These are phyloP conservation scores for Caenorhabditis macrosperma DNA, from an alignment of 2,888 invertebrate genomes.

Conservation along the genomic window DNA sequence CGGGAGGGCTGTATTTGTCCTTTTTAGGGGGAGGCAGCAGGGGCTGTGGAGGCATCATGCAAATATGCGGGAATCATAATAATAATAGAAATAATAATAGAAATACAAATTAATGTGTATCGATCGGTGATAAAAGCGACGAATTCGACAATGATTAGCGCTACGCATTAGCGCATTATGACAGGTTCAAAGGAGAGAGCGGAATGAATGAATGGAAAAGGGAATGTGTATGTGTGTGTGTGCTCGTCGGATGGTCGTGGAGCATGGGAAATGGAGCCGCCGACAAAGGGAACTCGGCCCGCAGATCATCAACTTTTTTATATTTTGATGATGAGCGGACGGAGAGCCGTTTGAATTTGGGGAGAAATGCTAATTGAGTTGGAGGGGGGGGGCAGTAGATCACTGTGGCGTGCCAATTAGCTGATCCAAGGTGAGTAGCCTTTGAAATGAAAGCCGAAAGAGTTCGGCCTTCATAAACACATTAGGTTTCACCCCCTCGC, in stretches of 20 bases:
- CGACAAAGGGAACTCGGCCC: background rate
- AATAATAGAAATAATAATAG: conserved; percentile 37
- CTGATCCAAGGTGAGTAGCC: conserved; percentile 17
- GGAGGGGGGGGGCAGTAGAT: conserved; percentile 8
- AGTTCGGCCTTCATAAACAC: conserved; percentile 49
- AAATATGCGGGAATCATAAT: conserved; percentile 48
- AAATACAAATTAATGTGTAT: conserved; percentile 51
- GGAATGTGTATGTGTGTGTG: background rate
- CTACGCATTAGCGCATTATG: conserved; percentile 52
- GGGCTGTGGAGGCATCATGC: conserved; percentile 11
- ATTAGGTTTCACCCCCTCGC: conserved; percentile 13
- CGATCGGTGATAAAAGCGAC: conserved; percentile 46
- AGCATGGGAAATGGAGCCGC: background rate
- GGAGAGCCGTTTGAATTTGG: background rate
- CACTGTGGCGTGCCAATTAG: conserved; percentile 38
- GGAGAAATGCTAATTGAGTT: conserved; percentile 21
- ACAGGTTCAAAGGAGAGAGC: conserved; percentile 41
- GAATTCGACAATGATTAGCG: conserved; percentile 48
- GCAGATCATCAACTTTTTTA: background rate
- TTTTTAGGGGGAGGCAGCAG: conserved; percentile 33
- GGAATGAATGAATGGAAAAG: background rate
- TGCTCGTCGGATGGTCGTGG: background rate
- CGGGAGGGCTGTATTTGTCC: conserved; percentile 32
- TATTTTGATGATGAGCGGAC: background rate
- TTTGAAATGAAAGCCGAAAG: conserved; percentile 23